Evolutionary conservation across 64 coral and sea anemone species (phyloP).

Genomic region (Montipora sp.): DNA sequence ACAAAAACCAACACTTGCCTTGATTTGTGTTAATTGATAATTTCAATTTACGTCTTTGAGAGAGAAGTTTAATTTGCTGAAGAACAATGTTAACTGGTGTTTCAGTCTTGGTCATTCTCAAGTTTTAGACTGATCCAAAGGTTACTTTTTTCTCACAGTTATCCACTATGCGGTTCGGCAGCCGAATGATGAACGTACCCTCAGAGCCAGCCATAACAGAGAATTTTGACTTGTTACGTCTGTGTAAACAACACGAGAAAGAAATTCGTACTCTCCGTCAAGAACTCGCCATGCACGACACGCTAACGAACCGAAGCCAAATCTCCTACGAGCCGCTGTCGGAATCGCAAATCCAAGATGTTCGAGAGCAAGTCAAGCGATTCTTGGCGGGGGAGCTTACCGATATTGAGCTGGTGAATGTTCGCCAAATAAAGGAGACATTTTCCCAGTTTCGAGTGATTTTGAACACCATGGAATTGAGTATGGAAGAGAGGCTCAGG

Average conservation of each 20-base stretch:
- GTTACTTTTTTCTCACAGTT: slow-evolving; percentile 46
- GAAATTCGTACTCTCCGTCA: slow-evolving; percentile 88
- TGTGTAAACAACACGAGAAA: slow-evolving; percentile 90
- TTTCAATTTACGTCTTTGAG: too few species aligned
- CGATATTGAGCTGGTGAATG: slow-evolving; percentile 96
- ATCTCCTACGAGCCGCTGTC: slow-evolving; percentile 96
- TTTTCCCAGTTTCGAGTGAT: slow-evolving; percentile 87
- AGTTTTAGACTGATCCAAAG: too few species aligned
- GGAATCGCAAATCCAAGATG: slow-evolving; percentile 84
- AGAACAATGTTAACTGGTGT: not conserved
- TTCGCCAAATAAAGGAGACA: slow-evolving; percentile 97
- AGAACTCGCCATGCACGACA: slow-evolving; percentile 97
- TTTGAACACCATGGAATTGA: slow-evolving; percentile 72
- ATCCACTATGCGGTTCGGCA: slow-evolving; percentile 89
- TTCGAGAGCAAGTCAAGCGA: slow-evolving; percentile 86
- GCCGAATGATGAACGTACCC: slow-evolving; percentile 89
- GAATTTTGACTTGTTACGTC: slow-evolving; percentile 70
- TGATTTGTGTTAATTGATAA: too few species aligned
- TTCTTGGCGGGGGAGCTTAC: slow-evolving; percentile 81
- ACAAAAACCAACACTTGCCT: too few species aligned
- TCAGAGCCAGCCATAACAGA: slow-evolving; percentile 90
- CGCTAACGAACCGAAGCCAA: slow-evolving; percentile 95
- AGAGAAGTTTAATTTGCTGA: too few species aligned
- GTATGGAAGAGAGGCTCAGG: slow-evolving; percentile 76
- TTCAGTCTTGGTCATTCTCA: not conserved